Base-by-base conservation (phyloP, 2,888 invertebrate genomes). In the Augochlorella aurata region DNA sequence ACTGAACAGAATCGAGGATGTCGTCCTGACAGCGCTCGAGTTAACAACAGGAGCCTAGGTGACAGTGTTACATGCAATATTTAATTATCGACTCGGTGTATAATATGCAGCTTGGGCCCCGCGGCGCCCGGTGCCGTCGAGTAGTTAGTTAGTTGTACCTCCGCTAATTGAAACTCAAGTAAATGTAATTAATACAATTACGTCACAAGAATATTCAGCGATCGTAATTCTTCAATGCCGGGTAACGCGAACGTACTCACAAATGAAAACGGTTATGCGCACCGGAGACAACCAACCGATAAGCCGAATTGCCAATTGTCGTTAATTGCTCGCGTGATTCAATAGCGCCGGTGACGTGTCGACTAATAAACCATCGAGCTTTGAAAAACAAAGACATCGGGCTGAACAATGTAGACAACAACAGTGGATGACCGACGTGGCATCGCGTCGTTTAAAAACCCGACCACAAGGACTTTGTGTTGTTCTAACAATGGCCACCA, bases 121-220 rank as follows among this genome's bases (percentile, higher is more conserved):
- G 44, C 45, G 44, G 63, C n/a, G 21, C 45, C 29, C 47, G 45
- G 7, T 38, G 12, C 24, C 54, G 67, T 16, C 61, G 18, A 77
- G 74, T 77, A 81, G 77, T 82, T 81, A 81, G 77, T 82, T 81
- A 81, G 77, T 77, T 67, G 77, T 29, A 71, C 73, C 12, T 45
- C 70, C 52, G 24, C 70, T 82, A 81, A 82, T 82, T 81, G 81
- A 81, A 82, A 81, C 67, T 54, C 77, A 74, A 67, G 74, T 81
- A 82, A 82, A 81, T 81, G 77, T 69, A 82, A 82, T 83, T 82
- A 83, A 83, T 83, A 83, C 61, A 77, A 82, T 78, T 82, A 73
- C 72, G 65, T 75, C 79, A 47, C 58, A 79, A 82, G 75, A 73
- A 78, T 76, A 78, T 50, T n/a, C 38, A 70, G 65, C 47, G 29